These are phyloP conservation scores for Peromyscus attwateri DNA, from an alignment of 2,797 vertebrate species.

Conservation along the genomic window DNA sequence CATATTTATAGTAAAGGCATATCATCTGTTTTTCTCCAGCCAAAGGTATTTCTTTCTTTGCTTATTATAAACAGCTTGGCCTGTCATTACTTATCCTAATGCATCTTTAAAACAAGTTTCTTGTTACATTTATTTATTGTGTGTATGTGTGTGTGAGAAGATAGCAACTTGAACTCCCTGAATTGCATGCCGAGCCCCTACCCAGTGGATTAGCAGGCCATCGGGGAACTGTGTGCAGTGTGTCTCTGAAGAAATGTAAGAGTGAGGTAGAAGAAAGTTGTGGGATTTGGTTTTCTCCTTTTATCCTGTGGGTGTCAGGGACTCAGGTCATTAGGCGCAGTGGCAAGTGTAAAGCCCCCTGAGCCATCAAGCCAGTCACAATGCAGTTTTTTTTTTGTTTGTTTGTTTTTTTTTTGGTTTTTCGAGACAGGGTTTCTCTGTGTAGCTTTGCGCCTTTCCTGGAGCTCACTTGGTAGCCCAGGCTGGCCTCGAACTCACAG, in stretches of 20 bases:
- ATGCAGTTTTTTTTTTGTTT: not conserved
- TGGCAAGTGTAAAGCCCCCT: not conserved
- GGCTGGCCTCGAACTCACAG: no score
- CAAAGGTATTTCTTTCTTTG: not conserved
- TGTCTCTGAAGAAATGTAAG: not conserved
- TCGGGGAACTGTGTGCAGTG: not conserved
- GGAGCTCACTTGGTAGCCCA: no score
- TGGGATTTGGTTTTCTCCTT: not conserved
- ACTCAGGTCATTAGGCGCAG: not conserved
- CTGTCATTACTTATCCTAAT: slow-evolving; percentile 28
- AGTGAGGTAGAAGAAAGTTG: not conserved
- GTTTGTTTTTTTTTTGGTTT: no score
- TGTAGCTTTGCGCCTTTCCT: no score
- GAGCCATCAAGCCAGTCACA: not conserved
- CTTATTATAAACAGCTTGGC: slow-evolving; percentile 41
- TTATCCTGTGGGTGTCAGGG: not conserved
- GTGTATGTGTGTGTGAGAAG: not conserved
- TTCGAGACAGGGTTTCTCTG: no score
- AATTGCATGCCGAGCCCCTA: not conserved
- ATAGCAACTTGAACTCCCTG: not conserved
- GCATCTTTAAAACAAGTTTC: not conserved
- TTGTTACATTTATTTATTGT: not conserved
- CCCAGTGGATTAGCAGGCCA: no score
- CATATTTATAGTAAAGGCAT: slow-evolving; percentile 12
- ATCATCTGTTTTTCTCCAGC: slow-evolving; percentile 8